Evolutionary conservation across 2,888 invertebrate species (phyloP).

Genomic region (Spodoptera exigua): DNA sequence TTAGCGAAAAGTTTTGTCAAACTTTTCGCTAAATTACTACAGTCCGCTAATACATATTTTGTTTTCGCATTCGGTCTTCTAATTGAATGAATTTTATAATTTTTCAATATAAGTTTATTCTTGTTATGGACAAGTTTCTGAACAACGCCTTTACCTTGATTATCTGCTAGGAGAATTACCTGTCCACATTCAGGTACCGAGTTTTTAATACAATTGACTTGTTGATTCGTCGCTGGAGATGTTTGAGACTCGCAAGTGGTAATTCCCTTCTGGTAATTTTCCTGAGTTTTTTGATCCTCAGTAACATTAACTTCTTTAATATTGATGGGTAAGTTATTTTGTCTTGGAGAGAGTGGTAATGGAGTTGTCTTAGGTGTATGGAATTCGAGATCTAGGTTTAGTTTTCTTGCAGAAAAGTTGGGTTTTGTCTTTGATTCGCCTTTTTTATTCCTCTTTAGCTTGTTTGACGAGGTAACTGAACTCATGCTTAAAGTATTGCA

Average conservation of each 20-base stretch:
- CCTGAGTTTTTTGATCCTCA: neutral
- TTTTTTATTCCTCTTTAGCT: too few species aligned
- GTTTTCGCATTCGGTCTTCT: constrained; percentile 16
- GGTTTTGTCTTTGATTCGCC: neutral
- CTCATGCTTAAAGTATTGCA: neutral
- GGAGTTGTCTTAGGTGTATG: constrained; percentile 2
- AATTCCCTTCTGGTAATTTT: neutral
- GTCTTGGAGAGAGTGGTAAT: neutral
- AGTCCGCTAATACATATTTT: constrained; percentile 3
- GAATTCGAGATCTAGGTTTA: constrained; percentile 8
- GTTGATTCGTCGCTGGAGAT: neutral
- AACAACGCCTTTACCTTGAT: constrained; percentile 8
- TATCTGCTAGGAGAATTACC: constrained; percentile 2
- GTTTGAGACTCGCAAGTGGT: neutral
- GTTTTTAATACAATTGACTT: neutral
- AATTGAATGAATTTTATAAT: constrained; percentile 10
- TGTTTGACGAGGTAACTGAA: neutral
- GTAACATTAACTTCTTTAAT: neutral
- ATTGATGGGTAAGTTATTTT: neutral
- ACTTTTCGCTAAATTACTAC: neutral
- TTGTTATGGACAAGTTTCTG: neutral
- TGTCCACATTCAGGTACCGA: neutral
- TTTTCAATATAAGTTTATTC: constrained; percentile 1
- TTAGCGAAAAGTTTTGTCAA: neutral
- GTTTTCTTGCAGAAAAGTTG: neutral